Conservation (phyloP, 2,888 invertebrate genomes). For the Lasioglossum figueresi region DNA sequence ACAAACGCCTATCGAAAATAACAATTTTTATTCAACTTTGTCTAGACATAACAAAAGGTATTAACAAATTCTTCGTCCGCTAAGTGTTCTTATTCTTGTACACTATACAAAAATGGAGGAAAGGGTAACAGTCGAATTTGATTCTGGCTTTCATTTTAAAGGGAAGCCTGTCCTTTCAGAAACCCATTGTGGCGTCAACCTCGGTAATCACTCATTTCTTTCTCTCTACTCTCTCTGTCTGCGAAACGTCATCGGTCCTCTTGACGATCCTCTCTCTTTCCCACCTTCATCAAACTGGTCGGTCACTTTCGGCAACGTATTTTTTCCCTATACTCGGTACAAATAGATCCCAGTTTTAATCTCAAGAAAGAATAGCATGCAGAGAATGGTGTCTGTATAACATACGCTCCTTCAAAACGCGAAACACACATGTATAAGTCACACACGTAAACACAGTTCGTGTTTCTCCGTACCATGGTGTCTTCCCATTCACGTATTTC, state of each 20-base stretch:
- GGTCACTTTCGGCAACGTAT: constrained; percentile 75
- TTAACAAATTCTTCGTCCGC: constrained; percentile 41
- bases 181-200: constrained; percentile 1
- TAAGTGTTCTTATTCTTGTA: constrained; percentile 17
- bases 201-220: constrained; percentile 26
- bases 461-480: constrained; percentile 24
- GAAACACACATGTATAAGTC: constrained; percentile 36
- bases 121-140: constrained; percentile 8
- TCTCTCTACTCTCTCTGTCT: constrained; percentile 33
- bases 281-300: constrained; percentile 78
- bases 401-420: constrained; percentile 27
- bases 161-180: constrained; percentile 8
- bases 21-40: constrained; percentile 25
- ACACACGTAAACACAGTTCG: constrained; percentile 36
- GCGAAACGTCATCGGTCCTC: constrained; percentile 62
- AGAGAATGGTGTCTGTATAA: constrained; percentile 14
- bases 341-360: constrained; percentile 71
- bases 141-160: background rate
- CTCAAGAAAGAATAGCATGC: constrained; percentile 38
- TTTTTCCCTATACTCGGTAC: constrained; percentile 78
- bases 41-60: constrained; percentile 24
- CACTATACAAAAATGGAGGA: constrained; percentile 10
- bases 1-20: constrained; percentile 12
- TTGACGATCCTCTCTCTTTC: constrained; percentile 67
- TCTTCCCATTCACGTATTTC: background rate